These are phyloP conservation scores for Lasaia peninsularis DNA, from an alignment of 1,140 invertebrate species.

Conservation along the genomic window DNA sequence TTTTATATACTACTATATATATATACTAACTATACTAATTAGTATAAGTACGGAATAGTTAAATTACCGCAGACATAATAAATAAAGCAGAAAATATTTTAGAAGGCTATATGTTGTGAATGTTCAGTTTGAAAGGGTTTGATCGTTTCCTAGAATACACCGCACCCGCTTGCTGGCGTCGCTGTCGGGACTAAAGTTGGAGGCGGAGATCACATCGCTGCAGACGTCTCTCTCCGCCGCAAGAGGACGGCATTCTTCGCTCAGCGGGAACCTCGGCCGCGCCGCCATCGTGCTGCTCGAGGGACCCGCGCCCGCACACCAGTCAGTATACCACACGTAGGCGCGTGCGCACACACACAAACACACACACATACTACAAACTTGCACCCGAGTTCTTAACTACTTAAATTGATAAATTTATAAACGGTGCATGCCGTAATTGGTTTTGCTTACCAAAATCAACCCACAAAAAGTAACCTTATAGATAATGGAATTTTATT, in stretches of 20 bases:
- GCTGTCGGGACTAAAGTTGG: conserved; percentile 93
- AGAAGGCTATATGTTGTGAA: not conserved
- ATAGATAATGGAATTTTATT: too few relatives aligned
- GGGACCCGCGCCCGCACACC: conserved; percentile 92
- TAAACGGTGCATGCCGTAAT: too few relatives aligned
- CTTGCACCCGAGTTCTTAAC: not conserved
- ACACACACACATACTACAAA: not conserved
- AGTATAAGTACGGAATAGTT: too few relatives aligned
- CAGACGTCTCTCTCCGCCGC: conserved; percentile 88
- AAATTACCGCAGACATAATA: not conserved
- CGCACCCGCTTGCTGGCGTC: conserved; percentile 92
- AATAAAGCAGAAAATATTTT: not conserved
- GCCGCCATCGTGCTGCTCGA: conserved; percentile 95
- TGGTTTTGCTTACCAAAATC: too few relatives aligned
- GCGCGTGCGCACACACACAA: not conserved
- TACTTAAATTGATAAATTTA: too few relatives aligned
- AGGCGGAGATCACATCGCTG: conserved; percentile 91
- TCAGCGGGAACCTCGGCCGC: conserved; percentile 93
- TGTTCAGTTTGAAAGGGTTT: not conserved
- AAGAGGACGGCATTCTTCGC: conserved; percentile 91
- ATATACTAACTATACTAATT: too few relatives aligned
- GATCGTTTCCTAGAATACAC: conserved; percentile 86
- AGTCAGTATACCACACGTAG: too few relatives aligned
- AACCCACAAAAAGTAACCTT: too few relatives aligned
- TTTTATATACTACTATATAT: too few relatives aligned